These are phyloP conservation scores for Eupithecia centaureata DNA, from an alignment of 2,888 invertebrate species.

Conservation along the genomic window DNA sequence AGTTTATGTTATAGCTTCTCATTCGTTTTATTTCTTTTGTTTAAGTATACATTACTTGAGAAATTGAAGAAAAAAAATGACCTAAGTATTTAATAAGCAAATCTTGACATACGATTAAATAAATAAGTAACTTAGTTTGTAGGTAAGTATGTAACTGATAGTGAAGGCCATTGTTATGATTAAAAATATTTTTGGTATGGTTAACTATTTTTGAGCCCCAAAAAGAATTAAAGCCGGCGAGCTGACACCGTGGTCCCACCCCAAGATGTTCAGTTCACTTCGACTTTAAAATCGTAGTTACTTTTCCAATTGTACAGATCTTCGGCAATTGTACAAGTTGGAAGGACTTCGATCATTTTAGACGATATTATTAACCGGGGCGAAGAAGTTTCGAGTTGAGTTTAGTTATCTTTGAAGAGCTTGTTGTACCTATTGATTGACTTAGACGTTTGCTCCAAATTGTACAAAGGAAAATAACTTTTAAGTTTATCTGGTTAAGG, in stretches of 20 bases:
- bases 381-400: not conserved
- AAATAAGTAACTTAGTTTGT: too few species aligned
- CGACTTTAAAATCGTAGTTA: conserved; percentile 40
- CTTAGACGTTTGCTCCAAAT: not conserved
- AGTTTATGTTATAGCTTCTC: too few species aligned
- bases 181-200: too few species aligned
- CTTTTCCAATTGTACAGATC: conserved; percentile 33
- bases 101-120: too few species aligned
- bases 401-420: not conserved
- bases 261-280: conserved; percentile 36
- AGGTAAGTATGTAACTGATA: too few species aligned
- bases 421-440: not conserved
- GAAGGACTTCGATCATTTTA: conserved; percentile 34
- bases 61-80: too few species aligned
- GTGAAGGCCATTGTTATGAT: too few species aligned
- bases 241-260: not conserved
- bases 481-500: not conserved
- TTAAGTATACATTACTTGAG: too few species aligned
- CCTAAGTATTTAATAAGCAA: too few species aligned
- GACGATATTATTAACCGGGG: conserved; percentile 23
- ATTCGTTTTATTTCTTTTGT: too few species aligned
- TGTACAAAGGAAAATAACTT: not conserved
- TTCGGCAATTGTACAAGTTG: conserved; percentile 9
- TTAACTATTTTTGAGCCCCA: too few species aligned
- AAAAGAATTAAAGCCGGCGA: not conserved